Evolutionary conservation across 2,797 vertebrate genomes (phyloP), one percentile per base, ranked within the genome.

Genomic region (Glyptemys insculpta): DNA sequence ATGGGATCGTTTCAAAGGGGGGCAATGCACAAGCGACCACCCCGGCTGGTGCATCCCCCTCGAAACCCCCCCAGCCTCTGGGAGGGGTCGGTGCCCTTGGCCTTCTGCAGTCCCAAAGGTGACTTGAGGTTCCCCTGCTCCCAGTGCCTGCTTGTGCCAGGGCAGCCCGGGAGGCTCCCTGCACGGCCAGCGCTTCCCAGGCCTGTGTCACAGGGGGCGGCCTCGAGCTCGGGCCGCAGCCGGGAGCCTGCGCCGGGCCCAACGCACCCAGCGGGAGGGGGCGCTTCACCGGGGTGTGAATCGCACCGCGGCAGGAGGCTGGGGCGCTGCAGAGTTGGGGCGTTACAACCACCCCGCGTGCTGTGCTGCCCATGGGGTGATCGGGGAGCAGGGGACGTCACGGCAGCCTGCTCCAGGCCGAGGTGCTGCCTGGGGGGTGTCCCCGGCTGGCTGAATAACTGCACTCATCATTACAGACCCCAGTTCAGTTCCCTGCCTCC

Each of bases 121-220:
- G 31, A 34, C 34, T n/a, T 23, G 79, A 34, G 34, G 44, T 44
- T 81, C 68, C 72, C 18, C 44, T 53, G 52, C 7, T 44, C 34
- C 16, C 27, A 47, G 27, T 44, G 7, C 65, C 29, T 23, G 50
- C 31, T 18, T 19, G 56, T 47, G 44, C 37, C 11, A 29, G 8
- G 57, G 74, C 29, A 12, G 0, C 25, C n/a, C 1, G 1, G 2
- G 37, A 10, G n/a, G 6, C 21, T 52, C 18, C 31, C 2, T 1
- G 23, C 44, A 10, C 6, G 52, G 52, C 65, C 8, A 15, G 53
- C 31, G 19, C 15, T 16, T 5, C 65, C 65, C 16, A n/a, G 62
- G 37, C 50, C 41, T 57, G 23, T 44, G 0, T 34, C 34, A 89
- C 87, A 1, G 3, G 44, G 52, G 23, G 3, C 4, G 74, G 83